Conservation (phyloP, 53 echinoderm and acorn worm genomes). For the Patiria pectinifera region DNA sequence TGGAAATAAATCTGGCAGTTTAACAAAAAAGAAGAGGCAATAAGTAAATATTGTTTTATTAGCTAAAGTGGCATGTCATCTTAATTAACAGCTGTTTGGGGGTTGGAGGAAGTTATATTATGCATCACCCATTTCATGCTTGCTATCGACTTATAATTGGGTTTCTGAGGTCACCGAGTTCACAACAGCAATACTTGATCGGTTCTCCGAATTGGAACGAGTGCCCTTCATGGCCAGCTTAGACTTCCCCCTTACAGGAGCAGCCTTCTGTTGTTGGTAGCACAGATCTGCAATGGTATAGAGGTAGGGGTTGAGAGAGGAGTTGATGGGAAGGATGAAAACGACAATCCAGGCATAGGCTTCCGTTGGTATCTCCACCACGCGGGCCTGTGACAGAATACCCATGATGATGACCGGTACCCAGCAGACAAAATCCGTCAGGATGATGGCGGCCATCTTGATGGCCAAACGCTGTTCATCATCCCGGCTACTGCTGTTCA, state of each 20-base stretch:
- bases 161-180: too few species aligned
- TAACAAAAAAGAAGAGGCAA: too few species aligned
- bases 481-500: slow-evolving; percentile 48
- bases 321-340: slow-evolving; percentile 69
- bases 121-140: too few species aligned
- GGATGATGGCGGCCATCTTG: slow-evolving; percentile 63
- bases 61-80: too few species aligned
- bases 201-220: neutral
- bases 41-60: too few species aligned
- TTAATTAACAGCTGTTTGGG: too few species aligned
- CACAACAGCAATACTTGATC: neutral
- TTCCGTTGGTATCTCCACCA: slow-evolving; percentile 51
- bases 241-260: neutral
- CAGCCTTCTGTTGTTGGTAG: neutral
- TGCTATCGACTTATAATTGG: too few species aligned
- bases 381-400: slow-evolving; percentile 58
- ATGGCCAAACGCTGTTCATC: slow-evolving; percentile 67
- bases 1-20: too few species aligned
- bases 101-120: too few species aligned
- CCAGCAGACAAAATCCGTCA: slow-evolving; percentile 74
- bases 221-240: neutral
- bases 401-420: slow-evolving; percentile 69
- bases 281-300: slow-evolving; percentile 66
- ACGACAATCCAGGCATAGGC: slow-evolving; percentile 65
- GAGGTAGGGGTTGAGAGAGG: slow-evolving; percentile 71